Conservation (phyloP, 2,113 vertebrate genomes). For the Lutjanus erythropterus region DNA sequence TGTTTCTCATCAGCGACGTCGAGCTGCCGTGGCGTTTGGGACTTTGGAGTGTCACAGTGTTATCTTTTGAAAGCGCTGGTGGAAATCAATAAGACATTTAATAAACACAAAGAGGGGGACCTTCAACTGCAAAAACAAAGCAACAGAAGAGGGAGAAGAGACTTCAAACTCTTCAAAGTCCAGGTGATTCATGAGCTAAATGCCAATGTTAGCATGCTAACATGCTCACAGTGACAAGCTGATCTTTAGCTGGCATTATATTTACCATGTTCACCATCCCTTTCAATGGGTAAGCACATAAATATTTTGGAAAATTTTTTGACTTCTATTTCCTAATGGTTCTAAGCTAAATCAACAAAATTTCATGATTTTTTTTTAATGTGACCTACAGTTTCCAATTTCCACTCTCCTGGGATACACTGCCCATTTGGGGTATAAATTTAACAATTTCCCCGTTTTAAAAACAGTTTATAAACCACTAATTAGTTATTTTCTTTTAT, state of each 20-base stretch:
- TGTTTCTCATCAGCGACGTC: slow-evolving; percentile 21
- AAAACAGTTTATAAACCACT: too few relatives aligned
- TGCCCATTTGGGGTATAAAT: too few relatives aligned
- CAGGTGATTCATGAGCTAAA: not conserved
- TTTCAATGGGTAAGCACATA: too few relatives aligned
- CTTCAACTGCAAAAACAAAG: slow-evolving; percentile 21
- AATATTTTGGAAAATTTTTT: too few relatives aligned
- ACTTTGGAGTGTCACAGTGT: slow-evolving; percentile 21
- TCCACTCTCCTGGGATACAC: too few relatives aligned
- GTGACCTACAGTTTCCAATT: too few relatives aligned
- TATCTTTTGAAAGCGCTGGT: slow-evolving; percentile 25
- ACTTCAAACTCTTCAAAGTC: not conserved
- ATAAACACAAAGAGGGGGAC: slow-evolving; percentile 27
- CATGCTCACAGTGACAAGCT: not conserved
- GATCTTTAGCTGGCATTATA: not conserved
- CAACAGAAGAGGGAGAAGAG: not conserved
- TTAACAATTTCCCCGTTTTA: too few relatives aligned
- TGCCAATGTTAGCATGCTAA: not conserved
- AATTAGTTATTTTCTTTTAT: too few relatives aligned
- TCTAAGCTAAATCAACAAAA: too few relatives aligned
- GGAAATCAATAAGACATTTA: slow-evolving; percentile 50
- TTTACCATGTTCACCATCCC: too few relatives aligned
- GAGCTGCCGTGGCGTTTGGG: slow-evolving; percentile 8
- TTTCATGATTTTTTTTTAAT: too few relatives aligned
- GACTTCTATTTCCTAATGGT: too few relatives aligned